Evolutionary conservation across 1,140 invertebrate species (phyloP).

Genomic region (Campodea augens): DNA sequence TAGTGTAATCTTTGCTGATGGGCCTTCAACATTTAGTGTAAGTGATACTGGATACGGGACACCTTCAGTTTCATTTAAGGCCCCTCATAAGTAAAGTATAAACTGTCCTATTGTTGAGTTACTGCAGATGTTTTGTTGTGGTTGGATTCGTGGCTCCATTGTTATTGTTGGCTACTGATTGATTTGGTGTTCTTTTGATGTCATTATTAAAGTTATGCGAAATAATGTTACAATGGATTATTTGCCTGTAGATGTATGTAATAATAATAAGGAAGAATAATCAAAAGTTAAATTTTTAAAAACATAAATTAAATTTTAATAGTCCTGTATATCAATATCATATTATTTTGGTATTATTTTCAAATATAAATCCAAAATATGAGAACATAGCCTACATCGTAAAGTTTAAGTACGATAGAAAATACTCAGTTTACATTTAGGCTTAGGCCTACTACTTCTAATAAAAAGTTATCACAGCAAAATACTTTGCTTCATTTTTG

Average conservation of each 20-base stretch:
- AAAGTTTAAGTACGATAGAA: no score
- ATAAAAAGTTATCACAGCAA: no score
- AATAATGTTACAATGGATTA: background rate
- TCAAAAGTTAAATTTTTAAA: background rate
- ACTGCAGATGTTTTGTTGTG: background rate
- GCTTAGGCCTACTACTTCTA: no score
- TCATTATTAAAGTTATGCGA: background rate
- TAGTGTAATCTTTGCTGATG: slow-evolving; percentile 28
- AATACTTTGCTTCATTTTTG: no score
- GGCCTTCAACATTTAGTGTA: slow-evolving; percentile 25
- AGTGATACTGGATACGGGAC: slow-evolving; percentile 16
- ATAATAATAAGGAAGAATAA: background rate
- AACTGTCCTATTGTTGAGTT: background rate
- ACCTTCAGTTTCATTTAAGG: slow-evolving; percentile 10
- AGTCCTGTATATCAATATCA: no score
- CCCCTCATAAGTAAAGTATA: slow-evolving; percentile 1
- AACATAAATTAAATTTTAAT: no score
- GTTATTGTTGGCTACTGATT: background rate
- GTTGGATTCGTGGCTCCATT: no score
- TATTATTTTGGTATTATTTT: no score
- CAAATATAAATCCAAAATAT: no score
- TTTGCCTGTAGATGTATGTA: background rate
- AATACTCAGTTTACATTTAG: no score
- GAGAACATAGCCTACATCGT: no score
- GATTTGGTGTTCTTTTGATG: background rate